These are phyloP conservation scores for Acronicta alni DNA, from an alignment of 2,888 invertebrate species.

Conservation along the genomic window DNA sequence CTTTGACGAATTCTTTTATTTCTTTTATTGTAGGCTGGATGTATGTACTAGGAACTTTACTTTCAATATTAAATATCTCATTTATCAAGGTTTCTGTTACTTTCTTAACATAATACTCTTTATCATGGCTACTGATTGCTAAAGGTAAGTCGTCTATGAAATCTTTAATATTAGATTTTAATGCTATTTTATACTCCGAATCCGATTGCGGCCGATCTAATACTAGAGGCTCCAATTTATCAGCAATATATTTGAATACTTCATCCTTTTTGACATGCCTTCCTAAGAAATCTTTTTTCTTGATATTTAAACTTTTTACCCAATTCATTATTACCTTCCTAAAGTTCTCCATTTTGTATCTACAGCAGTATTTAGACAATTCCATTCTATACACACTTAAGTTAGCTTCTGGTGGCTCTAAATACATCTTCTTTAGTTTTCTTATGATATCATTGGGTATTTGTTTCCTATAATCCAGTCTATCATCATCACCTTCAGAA, in stretches of 20 bases:
- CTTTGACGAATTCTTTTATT: slow-evolving; percentile 46
- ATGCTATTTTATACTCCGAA: slow-evolving; percentile 32
- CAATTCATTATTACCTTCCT: slow-evolving; percentile 31
- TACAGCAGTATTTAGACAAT: slow-evolving; percentile 34
- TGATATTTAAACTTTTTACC: slow-evolving; percentile 44
- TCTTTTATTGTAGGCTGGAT: slow-evolving; percentile 42
- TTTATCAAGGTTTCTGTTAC: slow-evolving; percentile 32
- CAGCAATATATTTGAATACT: slow-evolving; percentile 35
- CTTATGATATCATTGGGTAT: slow-evolving; percentile 52
- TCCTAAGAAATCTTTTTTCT: slow-evolving; percentile 40
- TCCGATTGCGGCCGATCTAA: slow-evolving; percentile 37
- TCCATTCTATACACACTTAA: slow-evolving; percentile 19
- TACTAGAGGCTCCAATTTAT: slow-evolving; percentile 45
- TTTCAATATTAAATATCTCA: slow-evolving; percentile 39
- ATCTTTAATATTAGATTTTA: slow-evolving; percentile 33
- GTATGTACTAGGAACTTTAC: slow-evolving; percentile 23
- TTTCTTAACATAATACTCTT: slow-evolving; percentile 24
- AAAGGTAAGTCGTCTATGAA: slow-evolving; percentile 45
- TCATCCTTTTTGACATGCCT: slow-evolving; percentile 31
- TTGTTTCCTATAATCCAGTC: slow-evolving; percentile 43
- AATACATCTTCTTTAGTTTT: slow-evolving; percentile 37
- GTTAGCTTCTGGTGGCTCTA: neutral
- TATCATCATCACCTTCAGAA: slow-evolving; percentile 42
- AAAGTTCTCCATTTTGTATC: slow-evolving; percentile 26
- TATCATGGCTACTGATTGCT: slow-evolving; percentile 21